Conservation (phyloP, 2,888 invertebrate genomes). For the Mimachlamys varia region DNA sequence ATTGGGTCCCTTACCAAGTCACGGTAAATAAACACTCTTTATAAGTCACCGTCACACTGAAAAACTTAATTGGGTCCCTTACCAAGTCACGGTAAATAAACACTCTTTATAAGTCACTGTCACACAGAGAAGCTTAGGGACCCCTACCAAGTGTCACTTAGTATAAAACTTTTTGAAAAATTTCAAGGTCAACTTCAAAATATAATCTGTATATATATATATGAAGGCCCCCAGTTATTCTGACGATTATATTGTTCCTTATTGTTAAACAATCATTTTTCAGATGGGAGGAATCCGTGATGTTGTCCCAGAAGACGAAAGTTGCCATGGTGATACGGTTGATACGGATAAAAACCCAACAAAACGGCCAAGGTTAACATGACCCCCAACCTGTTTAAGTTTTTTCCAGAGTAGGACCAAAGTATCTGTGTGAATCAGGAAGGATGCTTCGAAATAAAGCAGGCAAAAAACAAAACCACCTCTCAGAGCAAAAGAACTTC, state of each 20-base stretch:
- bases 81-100: constrained; percentile 76
- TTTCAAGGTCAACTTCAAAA: neutral
- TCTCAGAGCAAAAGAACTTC: no score
- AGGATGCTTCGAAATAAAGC: neutral
- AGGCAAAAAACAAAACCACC: neutral
- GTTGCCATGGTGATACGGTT: neutral
- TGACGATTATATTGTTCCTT: neutral
- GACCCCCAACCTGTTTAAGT: constrained; percentile 3
- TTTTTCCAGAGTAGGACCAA: neutral
- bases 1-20: constrained; percentile 76
- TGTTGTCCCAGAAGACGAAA: constrained; percentile 46
- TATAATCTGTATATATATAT: neutral
- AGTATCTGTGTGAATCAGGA: neutral
- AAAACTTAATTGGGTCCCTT: constrained; percentile 72
- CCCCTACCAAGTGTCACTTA: no score
- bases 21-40: constrained; percentile 74
- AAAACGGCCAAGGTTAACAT: constrained; percentile 60
- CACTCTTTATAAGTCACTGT: no score
- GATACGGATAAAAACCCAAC: constrained; percentile 51
- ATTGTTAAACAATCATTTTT: constrained; percentile 22
- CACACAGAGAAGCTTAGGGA: no score
- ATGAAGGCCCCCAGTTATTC: no score
- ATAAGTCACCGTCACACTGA: constrained; percentile 77
- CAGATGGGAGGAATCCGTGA: constrained; percentile 69
- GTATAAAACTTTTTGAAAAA: neutral